Percentiles rank a stretch among this genome's conserved stretches.
These are phyloP conservation scores for Xanthostigma xanthostigma DNA, from an alignment of 2,888 invertebrate species.

Conservation along the genomic window DNA sequence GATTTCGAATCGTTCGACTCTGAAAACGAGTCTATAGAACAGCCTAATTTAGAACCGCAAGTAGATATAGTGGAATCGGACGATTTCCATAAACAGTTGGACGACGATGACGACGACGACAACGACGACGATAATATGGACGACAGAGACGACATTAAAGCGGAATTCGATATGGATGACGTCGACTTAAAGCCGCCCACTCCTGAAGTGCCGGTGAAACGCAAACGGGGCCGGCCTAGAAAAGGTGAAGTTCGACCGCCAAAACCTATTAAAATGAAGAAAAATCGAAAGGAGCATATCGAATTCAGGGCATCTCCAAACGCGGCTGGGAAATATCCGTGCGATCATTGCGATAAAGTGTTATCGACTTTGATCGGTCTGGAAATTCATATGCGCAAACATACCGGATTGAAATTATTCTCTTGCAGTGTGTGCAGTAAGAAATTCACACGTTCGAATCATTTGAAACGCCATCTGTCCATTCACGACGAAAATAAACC, in stretches of 20 bases:
- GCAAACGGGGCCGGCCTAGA: constrained; percentile 1
- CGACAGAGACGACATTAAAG: not conserved
- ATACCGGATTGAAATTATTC: constrained; percentile 3
- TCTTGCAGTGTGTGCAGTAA: constrained; percentile 25
- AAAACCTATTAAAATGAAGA: not conserved
- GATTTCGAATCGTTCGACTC: not conserved
- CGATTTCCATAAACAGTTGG: not conserved
- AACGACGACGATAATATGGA: not conserved
- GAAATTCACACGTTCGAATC: constrained; percentile 30
- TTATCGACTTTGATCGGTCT: not conserved
- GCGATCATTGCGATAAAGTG: not conserved
- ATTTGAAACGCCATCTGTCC: constrained; percentile 31
- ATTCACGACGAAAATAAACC: constrained; percentile 29
- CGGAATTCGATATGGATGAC: not conserved
- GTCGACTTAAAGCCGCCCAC: not conserved
- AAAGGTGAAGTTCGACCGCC: not conserved
- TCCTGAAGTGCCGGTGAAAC: not conserved
- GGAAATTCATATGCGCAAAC: constrained; percentile 5
- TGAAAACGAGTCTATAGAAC: not conserved
- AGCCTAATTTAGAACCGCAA: constrained; percentile 2
- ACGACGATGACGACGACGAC: not conserved
- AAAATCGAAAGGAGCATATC: not conserved
- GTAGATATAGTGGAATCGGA: not conserved
- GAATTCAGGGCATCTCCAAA: no score
- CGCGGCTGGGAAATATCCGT: not conserved